phyloP scores from a whole-genome alignment of 1,140 invertebrate genomes.

The Notospermus geniculatus region DNA sequence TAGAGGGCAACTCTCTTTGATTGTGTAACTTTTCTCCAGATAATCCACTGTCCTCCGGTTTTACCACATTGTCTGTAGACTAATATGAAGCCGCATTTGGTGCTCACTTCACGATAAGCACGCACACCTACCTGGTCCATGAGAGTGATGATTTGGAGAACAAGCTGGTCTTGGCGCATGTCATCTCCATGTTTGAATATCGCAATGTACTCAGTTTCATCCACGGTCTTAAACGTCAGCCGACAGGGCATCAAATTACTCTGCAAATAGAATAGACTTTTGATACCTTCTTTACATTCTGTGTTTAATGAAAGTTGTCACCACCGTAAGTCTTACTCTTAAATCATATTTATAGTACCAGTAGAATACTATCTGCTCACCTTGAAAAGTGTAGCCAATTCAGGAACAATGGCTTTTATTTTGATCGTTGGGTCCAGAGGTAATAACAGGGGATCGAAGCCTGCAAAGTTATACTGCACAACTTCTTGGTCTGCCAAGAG shows the following conservation, averaged over 20 bases:
- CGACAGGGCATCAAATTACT: slow-evolving; percentile 97
- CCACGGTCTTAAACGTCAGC: slow-evolving; percentile 82
- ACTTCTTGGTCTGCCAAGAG: slow-evolving; percentile 72
- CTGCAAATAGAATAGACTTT: too few species aligned
- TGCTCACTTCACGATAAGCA: too few species aligned
- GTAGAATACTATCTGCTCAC: slow-evolving; percentile 26
- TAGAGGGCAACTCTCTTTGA: too few species aligned
- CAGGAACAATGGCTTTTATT: slow-evolving; percentile 86
- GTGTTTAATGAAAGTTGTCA: too few species aligned
- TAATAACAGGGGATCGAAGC: slow-evolving; percentile 73
- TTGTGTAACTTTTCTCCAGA: too few species aligned
- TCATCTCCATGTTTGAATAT: slow-evolving; percentile 99
- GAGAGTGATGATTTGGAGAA: slow-evolving; percentile 92
- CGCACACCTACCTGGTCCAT: slow-evolving; percentile 75
- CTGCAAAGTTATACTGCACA: slow-evolving; percentile 84
- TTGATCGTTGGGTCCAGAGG: slow-evolving; percentile 88
- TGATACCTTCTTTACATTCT: too few species aligned
- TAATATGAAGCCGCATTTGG: too few species aligned
- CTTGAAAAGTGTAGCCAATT: slow-evolving; percentile 87
- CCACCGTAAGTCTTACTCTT: too few species aligned
- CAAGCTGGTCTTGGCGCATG: slow-evolving; percentile 96
- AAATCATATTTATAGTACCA: too few species aligned
- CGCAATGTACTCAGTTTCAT: slow-evolving; percentile 82
- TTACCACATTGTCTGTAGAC: too few species aligned
- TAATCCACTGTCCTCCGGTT: too few species aligned